Evolutionary conservation across 2,888 invertebrate genomes (phyloP), one percentile per base, ranked within the genome.

Genomic region (Zonitis immaculata): DNA sequence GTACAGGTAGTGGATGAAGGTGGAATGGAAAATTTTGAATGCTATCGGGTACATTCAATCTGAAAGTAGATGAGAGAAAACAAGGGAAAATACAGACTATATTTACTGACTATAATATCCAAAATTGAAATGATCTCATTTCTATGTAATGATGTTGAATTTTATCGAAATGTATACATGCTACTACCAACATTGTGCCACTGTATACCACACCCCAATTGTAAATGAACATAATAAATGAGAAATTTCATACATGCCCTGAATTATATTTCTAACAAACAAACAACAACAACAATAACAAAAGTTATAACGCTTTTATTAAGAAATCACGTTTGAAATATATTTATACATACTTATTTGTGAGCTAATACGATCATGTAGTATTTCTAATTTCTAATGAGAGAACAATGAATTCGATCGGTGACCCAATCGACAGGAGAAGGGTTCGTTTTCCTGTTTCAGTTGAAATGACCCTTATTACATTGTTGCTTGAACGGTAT

Each of bases 101-200:
- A n/a, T n/a, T n/a, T n/a, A n/a, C n/a, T n/a, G n/a, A n/a, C n/a
- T n/a, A n/a, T n/a, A 49, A 42, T 48, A 53, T 54, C 54, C 51
- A 57, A 57, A n/a, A 57, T 57, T 57, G 57, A 57, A 57, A 57
- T 56, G 56, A 53, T 56, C 56, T 56, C 56, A 56, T 56, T 56
- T 45, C 51, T 26, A 49, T 49, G 49, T 56, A 56, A 56, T 56
- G 56, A 49, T 51, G 49, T 28, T 30, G 52, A 56, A 49, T 56
- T 56, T 56, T 52, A 52, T 44, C 47, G 47, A 42, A 56, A 56
- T 28, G 51, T 52, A 47, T 52, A 56, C 56, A 49, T 56, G 47
- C 14, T 47, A 47, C 47, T 47, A 35, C 35, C 39, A 44, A 46
- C 49, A 54, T n/a, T n/a, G n/a, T n/a, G 22, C 22, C 5, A 5